phyloP scores from a whole-genome alignment of 2,888 invertebrate genomes.

The Xestia rhomboidea region DNA sequence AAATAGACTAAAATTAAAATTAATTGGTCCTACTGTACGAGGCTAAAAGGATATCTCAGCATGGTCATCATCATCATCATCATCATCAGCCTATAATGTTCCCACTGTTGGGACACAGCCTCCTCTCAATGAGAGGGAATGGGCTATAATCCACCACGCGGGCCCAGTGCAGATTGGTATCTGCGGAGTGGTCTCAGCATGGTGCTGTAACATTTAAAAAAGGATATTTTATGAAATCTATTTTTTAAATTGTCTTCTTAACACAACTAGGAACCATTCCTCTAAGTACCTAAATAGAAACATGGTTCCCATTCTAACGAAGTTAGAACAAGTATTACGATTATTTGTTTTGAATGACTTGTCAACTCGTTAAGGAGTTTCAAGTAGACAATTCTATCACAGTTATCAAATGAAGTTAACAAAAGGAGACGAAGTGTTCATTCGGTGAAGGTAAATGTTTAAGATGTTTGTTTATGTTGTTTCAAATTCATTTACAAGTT shows the following conservation, averaged over 20 bases:
- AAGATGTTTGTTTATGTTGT: slow-evolving; percentile 29
- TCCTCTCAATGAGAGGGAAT: too few species aligned
- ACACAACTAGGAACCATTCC: background rate
- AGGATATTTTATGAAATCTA: too few species aligned
- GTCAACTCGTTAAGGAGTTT: slow-evolving; percentile 39
- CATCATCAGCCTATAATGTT: too few species aligned
- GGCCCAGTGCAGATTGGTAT: too few species aligned
- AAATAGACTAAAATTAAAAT: too few species aligned
- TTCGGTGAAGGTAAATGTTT: slow-evolving; percentile 18
- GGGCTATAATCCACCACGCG: too few species aligned
- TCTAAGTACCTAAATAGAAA: background rate
- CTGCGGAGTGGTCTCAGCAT: too few species aligned
- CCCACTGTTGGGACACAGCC: too few species aligned
- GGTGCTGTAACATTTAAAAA: too few species aligned
- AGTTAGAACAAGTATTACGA: slow-evolving; percentile 23
- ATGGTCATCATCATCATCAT: too few species aligned
- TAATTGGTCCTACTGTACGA: too few species aligned
- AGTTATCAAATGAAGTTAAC: slow-evolving; percentile 29
- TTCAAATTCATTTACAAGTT: slow-evolving; percentile 26
- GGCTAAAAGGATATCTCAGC: too few species aligned
- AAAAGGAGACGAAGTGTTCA: slow-evolving; percentile 22
- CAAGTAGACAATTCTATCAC: slow-evolving; percentile 39
- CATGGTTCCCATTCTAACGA: background rate
- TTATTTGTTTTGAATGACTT: slow-evolving; percentile 37
- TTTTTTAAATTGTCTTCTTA: background rate